Evolutionary conservation across 2,797 vertebrate genomes (phyloP).

Genomic region (Sarcophilus harrisii): DNA sequence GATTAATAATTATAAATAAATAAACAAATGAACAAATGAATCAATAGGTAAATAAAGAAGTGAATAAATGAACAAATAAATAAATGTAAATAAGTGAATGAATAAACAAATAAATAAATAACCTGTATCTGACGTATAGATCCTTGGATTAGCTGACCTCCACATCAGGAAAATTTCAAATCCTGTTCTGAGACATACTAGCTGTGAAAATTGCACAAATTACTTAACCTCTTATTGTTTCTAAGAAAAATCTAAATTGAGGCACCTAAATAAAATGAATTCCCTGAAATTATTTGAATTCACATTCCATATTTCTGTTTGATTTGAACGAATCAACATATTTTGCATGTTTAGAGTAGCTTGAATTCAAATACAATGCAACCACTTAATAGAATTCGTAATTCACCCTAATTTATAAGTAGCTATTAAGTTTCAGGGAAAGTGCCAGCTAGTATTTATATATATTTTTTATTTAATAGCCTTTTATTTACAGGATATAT

Average conservation of each 20-base stretch:
- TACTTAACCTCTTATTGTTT: not conserved
- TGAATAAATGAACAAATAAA: not conserved
- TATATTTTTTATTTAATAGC: no score
- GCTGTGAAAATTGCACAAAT: not conserved
- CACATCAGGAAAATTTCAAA: no score
- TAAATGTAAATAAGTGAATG: not conserved
- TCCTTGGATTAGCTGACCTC: no score
- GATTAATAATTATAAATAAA: not conserved
- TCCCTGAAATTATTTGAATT: not conserved
- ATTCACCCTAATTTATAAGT: not conserved
- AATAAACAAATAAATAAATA: not conserved
- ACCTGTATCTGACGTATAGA: not conserved
- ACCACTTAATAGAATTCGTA: not conserved
- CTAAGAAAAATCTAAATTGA: not conserved
- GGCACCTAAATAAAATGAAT: not conserved
- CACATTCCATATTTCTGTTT: not conserved
- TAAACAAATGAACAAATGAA: not conserved
- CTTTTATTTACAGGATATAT: no score
- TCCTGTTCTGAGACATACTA: not conserved
- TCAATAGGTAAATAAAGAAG: not conserved
- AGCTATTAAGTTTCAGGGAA: not conserved
- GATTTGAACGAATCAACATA: not conserved
- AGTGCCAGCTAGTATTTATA: not conserved
- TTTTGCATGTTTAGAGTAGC: not conserved
- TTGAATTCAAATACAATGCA: not conserved